A percentile compares a stretch with the other conserved stretches of the same genome.
phyloP scores from a whole-genome alignment of 2,797 vertebrate species.

The Chiropotes sagulatus region DNA sequence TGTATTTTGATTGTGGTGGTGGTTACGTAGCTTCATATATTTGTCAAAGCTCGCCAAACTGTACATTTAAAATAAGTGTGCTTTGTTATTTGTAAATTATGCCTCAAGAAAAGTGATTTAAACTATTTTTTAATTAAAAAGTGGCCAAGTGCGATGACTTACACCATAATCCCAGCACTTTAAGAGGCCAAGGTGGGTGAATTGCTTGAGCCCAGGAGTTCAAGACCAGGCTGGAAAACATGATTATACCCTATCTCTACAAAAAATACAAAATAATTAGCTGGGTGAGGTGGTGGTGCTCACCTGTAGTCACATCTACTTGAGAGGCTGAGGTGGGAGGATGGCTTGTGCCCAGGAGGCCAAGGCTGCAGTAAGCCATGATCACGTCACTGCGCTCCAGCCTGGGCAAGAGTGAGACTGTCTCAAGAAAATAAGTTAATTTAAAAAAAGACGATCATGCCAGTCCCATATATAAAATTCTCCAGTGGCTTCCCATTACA shows the following conservation, averaged over 20 bases:
- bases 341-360: neutral
- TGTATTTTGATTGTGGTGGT: neutral
- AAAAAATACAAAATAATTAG: neutral
- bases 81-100: neutral
- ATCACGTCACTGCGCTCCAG: neutral
- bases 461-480: neutral
- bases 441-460: neutral
- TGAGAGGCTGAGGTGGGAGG: neutral
- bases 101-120: neutral
- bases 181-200: neutral
- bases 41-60: neutral
- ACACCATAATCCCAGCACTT: neutral
- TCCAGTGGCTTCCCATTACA: neutral
- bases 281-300: neutral
- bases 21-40: neutral
- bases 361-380: neutral
- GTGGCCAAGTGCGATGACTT: neutral
- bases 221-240: neutral
- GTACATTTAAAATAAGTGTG: neutral
- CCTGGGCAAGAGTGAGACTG: neutral
- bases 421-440: neutral
- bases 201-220: neutral
- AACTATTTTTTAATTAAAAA: neutral
- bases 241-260: neutral
- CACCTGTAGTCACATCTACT: neutral